A percentile compares a stretch with the other conserved stretches of the same genome.
Evolutionary conservation across 2,113 vertebrate species (phyloP).

Genomic region (Fregetta grallaria): DNA sequence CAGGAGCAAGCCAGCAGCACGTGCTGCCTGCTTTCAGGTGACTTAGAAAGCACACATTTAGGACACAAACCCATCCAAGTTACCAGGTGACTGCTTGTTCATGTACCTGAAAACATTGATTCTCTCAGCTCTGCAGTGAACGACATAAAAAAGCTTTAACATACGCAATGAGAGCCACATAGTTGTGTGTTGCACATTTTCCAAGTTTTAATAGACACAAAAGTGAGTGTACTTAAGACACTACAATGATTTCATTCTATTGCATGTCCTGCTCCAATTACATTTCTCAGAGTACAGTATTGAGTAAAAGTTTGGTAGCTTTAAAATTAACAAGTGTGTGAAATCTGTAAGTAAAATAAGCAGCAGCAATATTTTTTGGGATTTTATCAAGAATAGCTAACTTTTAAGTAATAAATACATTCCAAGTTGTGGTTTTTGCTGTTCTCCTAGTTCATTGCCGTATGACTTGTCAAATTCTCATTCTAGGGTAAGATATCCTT

Average conservation of each 20-base stretch:
- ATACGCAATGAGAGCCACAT: background rate
- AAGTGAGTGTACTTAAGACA: constrained; percentile 66
- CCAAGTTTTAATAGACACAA: constrained; percentile 70
- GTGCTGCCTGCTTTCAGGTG: background rate
- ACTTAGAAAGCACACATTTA: background rate
- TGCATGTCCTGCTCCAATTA: constrained; percentile 62
- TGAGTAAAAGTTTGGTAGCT: constrained; percentile 47
- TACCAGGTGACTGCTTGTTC: background rate
- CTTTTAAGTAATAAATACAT: constrained; percentile 90
- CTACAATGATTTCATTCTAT: constrained; percentile 63
- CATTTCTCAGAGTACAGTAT: constrained; percentile 61
- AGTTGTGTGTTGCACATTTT: constrained; percentile 37
- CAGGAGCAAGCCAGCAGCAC: background rate
- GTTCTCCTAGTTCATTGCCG: constrained; percentile 71
- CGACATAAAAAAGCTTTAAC: rapidly evolving
- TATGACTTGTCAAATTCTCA: constrained; percentile 7
- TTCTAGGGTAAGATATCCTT: constrained; percentile 42
- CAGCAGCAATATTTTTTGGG: constrained; percentile 79
- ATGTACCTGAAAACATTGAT: rapidly evolving
- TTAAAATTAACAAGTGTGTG: constrained; percentile 64
- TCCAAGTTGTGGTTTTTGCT: constrained; percentile 79
- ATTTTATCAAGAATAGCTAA: constrained; percentile 76
- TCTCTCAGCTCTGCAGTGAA: background rate
- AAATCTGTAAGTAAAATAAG: constrained; percentile 75
- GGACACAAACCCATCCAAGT: background rate